Evolutionary conservation across 2,797 vertebrate genomes (phyloP), one percentile per base, ranked within the genome.

Genomic region (Stomatorhinus walkeri): DNA sequence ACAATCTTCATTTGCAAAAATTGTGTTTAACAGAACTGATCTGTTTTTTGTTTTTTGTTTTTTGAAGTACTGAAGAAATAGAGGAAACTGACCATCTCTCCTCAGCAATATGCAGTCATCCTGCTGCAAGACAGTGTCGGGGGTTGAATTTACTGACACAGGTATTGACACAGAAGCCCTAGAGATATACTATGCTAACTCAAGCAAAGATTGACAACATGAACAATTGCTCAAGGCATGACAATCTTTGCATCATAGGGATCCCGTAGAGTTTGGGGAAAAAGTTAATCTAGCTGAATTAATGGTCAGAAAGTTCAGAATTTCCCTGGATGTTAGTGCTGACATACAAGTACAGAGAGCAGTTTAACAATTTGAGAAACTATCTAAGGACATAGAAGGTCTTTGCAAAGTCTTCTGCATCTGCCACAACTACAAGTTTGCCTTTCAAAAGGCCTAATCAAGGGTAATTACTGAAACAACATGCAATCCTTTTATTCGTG

Each of bases 151-250:
- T n/a, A 43, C 72, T 79, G 72, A 79, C 72, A 79, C 32, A 79
- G 72, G 40, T 79, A 79, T 79, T 79, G 72, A 79, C 72, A 43
- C 36, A 79, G 32, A 79, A 79, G 72, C 72, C 72, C 72, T 79
- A 40, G 72, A 79, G 72, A 79, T 79, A 79, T 79, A 36, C 72
- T 79, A 40, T 79, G 72, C 36, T 79, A 79, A 79, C 72, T 43
- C 36, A 79, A 79, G 72, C 72, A 79, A 79, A 79, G 72, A 79
- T 40, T 79, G 72, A 79, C 72, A 79, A 79, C 72, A 79, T 79
- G 72, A 43, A 79, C 14, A 79, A 79, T 79, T 79, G 72, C 72
- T 79, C 72, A 79, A 79, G 72, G 72, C 72, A 40, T 43, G 72
- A 79, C 72, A 79, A 79, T 79, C 72, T 79, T 79, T 79, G 72